Base-by-base conservation (phyloP, 2,797 vertebrate genomes). In the Peromyscus attwateri region DNA sequence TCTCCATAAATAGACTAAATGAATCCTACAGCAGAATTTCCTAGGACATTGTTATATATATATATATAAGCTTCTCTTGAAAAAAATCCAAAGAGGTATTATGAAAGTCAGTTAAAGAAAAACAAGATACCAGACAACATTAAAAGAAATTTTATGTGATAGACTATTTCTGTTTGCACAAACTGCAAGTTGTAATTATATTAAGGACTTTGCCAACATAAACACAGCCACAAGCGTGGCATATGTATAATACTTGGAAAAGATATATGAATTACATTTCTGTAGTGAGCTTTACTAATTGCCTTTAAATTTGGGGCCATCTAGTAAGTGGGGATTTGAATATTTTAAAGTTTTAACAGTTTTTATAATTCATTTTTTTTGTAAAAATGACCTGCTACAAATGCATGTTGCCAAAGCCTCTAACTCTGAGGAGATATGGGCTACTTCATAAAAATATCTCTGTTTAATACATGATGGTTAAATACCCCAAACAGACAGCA, bases 391-490 rank as follows among this genome's bases (percentile, higher is more conserved):
- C 25, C 8, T n/a, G 16, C 2, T 57, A 7, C 17, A 68, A 88
- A 46, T 76, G 21, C n/a, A 81, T 40, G 34, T 7, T 66, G 2
- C 16, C 11, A 79, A 84, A 27, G 11, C 16, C 23, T 83, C 70
- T 57, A 90, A 81, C 23, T 55, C 19, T n/a, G 66, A 94, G 40
- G 4, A 49, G 19, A 82, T 21, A 62, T 1, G 0, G 2, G 12
- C 57, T 46, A 66, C 6, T 96, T 52, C 73, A 68, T 68, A 80
- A 76, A 96, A 92, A 92, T 27, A 40, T 31, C 52, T 46, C 0
- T 83, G 70, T 40, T 31, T 93, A 87, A 95, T 75, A 37, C 57
- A 4, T 71, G 87, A 62, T 40, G 49, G 23, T 52, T 91, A 97
- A 75, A 17, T 16, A 1, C 6, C 40, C 19, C 23, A 88, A 11